phyloP scores from a whole-genome alignment of 2,113 vertebrate genomes.

The Hypanus sabinus region DNA sequence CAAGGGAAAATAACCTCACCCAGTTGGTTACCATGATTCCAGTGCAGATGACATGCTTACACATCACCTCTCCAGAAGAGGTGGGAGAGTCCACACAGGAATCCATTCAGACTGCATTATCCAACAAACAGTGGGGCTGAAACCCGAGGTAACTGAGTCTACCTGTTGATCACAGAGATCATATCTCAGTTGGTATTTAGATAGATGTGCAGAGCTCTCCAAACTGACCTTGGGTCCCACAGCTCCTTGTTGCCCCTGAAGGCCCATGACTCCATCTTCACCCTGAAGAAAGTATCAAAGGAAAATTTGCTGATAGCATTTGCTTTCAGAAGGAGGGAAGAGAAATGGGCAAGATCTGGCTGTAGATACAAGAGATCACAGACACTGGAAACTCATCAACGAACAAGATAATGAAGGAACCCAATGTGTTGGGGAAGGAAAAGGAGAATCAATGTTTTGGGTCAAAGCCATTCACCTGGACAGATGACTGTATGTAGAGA shows the following conservation, averaged over 20 bases:
- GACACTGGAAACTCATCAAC: no score
- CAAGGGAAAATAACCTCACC: no score
- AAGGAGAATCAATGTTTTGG: no score
- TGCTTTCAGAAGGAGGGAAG: neutral
- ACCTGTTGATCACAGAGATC: neutral
- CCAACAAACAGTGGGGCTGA: neutral
- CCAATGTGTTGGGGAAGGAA: no score
- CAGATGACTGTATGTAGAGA: no score
- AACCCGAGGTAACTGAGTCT: neutral
- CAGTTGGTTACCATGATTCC: no score
- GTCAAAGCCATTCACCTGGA: no score
- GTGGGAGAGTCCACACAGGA: neutral
- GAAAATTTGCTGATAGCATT: neutral
- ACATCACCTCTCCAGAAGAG: no score
- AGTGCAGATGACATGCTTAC: no score
- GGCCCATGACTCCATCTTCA: constrained; percentile 64
- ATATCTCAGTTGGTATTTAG: neutral
- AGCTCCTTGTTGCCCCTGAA: constrained; percentile 59
- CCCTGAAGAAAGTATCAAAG: constrained; percentile 56
- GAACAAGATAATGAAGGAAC: no score
- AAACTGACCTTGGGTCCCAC: constrained; percentile 69
- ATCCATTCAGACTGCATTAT: neutral
- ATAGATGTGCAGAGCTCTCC: neutral
- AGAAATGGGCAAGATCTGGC: neutral
- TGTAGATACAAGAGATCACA: no score